phyloP scores from a whole-genome alignment of 35 echinoderm and acorn worm species.

The Strongylocentrotus purpuratus region DNA sequence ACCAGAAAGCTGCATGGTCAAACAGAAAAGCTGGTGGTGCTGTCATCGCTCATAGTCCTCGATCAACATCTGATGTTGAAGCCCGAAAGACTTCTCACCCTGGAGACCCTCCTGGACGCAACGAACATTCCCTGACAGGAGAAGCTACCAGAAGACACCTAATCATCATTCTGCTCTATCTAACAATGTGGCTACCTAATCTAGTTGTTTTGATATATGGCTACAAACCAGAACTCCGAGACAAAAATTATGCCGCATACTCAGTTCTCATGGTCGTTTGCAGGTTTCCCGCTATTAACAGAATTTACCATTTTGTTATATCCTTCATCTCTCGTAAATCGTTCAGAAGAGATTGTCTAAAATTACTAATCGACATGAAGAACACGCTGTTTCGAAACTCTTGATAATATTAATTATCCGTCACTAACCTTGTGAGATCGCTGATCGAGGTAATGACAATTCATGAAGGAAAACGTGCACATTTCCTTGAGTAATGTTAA shows the following conservation, averaged over 20 bases:
- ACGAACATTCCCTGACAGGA: neutral
- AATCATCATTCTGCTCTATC: neutral
- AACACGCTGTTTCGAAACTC: neutral
- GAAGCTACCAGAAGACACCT: neutral
- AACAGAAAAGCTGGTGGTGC: too few species aligned
- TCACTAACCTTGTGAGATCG: too few species aligned
- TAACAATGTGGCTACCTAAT: neutral
- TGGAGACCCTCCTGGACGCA: neutral
- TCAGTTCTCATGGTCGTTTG: neutral
- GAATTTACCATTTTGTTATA: conserved; percentile 3
- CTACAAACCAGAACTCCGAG: neutral
- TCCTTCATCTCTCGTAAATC: neutral
- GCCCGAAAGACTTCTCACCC: neutral
- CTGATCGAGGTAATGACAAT: too few species aligned
- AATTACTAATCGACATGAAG: neutral
- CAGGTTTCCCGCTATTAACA: neutral
- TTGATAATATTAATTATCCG: neutral
- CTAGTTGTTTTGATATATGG: neutral
- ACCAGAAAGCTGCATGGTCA: too few species aligned
- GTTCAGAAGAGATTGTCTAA: neutral
- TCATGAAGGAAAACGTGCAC: too few species aligned
- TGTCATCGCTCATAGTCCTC: neutral
- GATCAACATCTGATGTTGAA: neutral
- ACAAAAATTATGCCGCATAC: neutral
- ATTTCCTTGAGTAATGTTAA: too few species aligned